Conservation (phyloP, 2,113 vertebrate species). For the Chloropsis hardwickii region DNA sequence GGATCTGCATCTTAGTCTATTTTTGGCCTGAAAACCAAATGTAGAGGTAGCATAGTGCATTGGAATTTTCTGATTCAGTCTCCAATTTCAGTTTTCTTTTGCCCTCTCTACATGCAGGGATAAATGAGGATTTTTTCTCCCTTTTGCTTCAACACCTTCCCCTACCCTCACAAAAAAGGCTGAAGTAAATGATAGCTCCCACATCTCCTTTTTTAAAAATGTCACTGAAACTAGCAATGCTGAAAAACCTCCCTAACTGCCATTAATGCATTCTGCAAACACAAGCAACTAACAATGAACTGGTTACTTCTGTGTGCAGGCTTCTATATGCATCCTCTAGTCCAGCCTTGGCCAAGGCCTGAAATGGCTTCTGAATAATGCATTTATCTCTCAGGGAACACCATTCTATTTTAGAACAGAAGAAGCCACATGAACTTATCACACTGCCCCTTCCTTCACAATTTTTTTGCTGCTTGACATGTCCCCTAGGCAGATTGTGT, state of each 20-base stretch:
- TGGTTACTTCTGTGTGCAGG: not conserved
- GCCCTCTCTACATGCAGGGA: not conserved
- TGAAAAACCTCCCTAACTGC: not conserved
- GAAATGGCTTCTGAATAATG: conserved; percentile 31
- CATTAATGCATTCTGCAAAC: not conserved
- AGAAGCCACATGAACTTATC: not conserved
- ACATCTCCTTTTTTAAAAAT: not conserved
- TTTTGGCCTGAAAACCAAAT: not conserved
- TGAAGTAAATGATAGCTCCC: not conserved
- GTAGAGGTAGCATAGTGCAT: not conserved
- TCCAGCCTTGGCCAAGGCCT: not conserved
- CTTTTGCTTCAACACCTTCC: not conserved
- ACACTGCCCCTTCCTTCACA: not conserved
- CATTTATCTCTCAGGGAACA: conserved; percentile 16
- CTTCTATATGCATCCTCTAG: not conserved
- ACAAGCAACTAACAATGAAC: not conserved
- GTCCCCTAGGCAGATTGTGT: conserved; percentile 1
- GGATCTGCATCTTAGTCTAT: not conserved
- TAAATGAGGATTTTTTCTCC: not conserved
- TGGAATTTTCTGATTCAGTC: not conserved
- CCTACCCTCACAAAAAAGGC: not conserved
- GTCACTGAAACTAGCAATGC: not conserved
- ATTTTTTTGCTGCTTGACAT: conserved; percentile 10
- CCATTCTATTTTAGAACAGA: conserved; percentile 29
- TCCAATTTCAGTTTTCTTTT: not conserved